Evolutionary conservation across 2,888 invertebrate species (phyloP), one percentile per base, ranked within the genome.

Genomic region (Lasius platythorax): DNA sequence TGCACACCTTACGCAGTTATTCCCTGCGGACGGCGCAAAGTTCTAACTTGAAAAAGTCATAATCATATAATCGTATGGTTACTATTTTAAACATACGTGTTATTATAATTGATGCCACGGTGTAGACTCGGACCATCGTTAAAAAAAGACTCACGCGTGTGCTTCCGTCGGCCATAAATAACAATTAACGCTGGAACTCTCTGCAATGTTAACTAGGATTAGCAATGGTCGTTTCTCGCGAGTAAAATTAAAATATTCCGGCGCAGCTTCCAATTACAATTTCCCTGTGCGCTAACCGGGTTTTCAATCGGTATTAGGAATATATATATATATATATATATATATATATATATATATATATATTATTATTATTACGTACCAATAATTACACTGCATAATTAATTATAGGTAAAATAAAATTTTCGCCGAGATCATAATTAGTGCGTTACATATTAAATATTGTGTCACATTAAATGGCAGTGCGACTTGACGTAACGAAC

Each of bases 201-300:
- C 72, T 46, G 33, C 46, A 37, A 81, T 72, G 61, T 81, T 81
- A 81, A 81, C 72, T 72, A 61, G 79, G 46, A 81, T 81, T 81
- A 81, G 61, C 61, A 61, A 61, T 58, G 46, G 61, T 30, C 46
- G 61, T 61, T 79, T 81, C 40, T 81, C 79, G 61, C 12, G 72
- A 79, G 37, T 28, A 72, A 72, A 81, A 81, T 56, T 72, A 81
- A 81, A 81, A 72, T 81, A 72, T 81, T 72, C 18, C 33, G 28
- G 4, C 12, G 33, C 37, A 50, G 23, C 46, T 3, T 72, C 61
- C 79, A 81, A 81, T 81, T 81, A 72, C 37, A 81, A 72, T 72
- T 61, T 46, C 18, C 33, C 3, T 18, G 23, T 23, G 61, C 46
- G 50, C 33, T 33, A 30, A n/a, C 61, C n/a, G 9, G 61, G 23